Conservation (phyloP, 2,113 vertebrate genomes). For the Coracopsis vasa region DNA sequence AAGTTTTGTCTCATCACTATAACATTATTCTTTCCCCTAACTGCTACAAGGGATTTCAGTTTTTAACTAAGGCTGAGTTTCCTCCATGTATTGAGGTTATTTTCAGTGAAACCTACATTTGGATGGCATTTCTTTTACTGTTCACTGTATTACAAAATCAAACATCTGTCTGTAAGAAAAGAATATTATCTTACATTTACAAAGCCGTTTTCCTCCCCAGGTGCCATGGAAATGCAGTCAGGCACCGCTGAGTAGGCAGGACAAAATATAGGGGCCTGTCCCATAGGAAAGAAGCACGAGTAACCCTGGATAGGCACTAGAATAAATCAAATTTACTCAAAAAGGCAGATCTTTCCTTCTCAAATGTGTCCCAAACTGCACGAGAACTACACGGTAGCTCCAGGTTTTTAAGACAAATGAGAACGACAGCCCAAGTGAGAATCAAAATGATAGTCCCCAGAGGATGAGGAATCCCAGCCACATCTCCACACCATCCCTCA, state of each 20-base stretch:
- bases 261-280: not conserved
- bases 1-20: not conserved
- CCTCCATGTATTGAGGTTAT: not conserved
- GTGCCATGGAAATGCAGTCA: not conserved
- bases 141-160: not conserved
- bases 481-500: not conserved
- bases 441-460: not conserved
- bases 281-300: not conserved
- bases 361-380: not conserved
- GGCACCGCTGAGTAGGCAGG: too few species aligned
- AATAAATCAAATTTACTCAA: fast-evolving
- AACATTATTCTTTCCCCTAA: not conserved
- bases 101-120: not conserved
- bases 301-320: not conserved
- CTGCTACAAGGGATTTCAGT: not conserved
- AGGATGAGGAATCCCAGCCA: not conserved
- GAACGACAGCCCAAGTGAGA: not conserved
- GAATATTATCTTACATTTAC: not conserved
- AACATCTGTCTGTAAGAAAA: not conserved
- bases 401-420: not conserved
- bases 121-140: not conserved
- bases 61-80: not conserved
- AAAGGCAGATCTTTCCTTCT: not conserved
- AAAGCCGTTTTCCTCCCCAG: not conserved
- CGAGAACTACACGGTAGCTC: not conserved